Percentiles rank a stretch among this genome's conserved stretches.
Evolutionary conservation across 2,113 vertebrate species (phyloP).

Genomic region (Entelurus aequoreus): DNA sequence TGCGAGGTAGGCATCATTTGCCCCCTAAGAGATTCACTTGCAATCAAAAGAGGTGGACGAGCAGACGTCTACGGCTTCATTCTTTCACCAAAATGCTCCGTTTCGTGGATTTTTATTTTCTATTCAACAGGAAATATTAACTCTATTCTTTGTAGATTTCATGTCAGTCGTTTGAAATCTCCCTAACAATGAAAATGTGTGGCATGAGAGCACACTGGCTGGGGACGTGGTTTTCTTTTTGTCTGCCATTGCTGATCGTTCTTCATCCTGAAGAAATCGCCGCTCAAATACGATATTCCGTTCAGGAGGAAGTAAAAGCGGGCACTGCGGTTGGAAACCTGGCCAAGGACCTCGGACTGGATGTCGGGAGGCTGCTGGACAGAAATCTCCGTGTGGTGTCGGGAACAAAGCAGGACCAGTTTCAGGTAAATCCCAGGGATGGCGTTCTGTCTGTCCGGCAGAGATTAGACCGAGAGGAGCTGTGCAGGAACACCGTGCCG

Average conservation of each 20-base stretch:
- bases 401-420: slow-evolving; percentile 66
- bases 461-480: slow-evolving; percentile 68
- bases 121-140: background rate
- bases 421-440: slow-evolving; percentile 65
- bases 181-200: slow-evolving; percentile 43
- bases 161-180: accelerated
- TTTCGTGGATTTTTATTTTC: background rate
- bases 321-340: slow-evolving; percentile 65
- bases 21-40: slow-evolving; percentile 8
- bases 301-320: slow-evolving; percentile 64
- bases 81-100: background rate
- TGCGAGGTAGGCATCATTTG: background rate
- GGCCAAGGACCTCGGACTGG: slow-evolving; percentile 70
- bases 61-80: background rate
- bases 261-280: slow-evolving; percentile 29
- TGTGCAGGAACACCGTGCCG: slow-evolving; percentile 55
- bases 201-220: slow-evolving; percentile 21
- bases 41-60: background rate
- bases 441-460: slow-evolving; percentile 61
- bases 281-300: slow-evolving; percentile 64
- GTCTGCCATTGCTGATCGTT: slow-evolving; percentile 36
- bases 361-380: slow-evolving; percentile 35
- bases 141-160: background rate
- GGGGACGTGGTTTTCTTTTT: slow-evolving; percentile 32
- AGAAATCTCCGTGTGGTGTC: slow-evolving; percentile 68